Evolutionary conservation across 2,888 invertebrate genomes (phyloP).

Genomic region (Abrostola triplasia): DNA sequence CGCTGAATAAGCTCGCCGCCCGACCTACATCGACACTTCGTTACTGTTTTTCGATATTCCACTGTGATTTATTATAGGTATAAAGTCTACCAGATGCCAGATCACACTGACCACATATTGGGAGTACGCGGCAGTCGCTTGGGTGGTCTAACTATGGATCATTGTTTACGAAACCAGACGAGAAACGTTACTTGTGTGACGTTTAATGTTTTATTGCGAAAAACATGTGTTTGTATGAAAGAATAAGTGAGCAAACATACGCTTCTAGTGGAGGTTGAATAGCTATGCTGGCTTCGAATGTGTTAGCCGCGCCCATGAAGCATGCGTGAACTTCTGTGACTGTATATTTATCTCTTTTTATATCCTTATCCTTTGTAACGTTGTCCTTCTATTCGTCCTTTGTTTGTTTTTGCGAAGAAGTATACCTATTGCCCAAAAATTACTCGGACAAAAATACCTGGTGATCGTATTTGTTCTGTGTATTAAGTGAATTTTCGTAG

Average conservation of each 20-base stretch:
- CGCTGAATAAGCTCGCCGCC: constrained; percentile 61
- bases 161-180: constrained; percentile 66
- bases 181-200: constrained; percentile 53
- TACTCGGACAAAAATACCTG: too few relatives aligned
- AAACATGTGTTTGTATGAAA: constrained; percentile 45
- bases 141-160: constrained; percentile 74
- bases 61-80: constrained; percentile 80
- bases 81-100: constrained; percentile 79
- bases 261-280: constrained; percentile 31
- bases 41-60: constrained; percentile 75
- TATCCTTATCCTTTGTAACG: background rate
- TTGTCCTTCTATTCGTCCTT: background rate
- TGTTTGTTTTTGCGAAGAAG: background rate
- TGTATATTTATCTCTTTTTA: constrained; percentile 9
- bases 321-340: constrained; percentile 20
- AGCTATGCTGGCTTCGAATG: constrained; percentile 29
- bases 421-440: background rate
- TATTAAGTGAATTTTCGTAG: too few relatives aligned
- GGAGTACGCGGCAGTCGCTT: constrained; percentile 65
- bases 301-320: constrained; percentile 29
- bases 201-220: constrained; percentile 60
- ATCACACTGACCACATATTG: constrained; percentile 70
- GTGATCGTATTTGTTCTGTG: too few relatives aligned
- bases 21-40: constrained; percentile 77
- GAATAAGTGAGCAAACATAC: constrained; percentile 37